These are phyloP conservation scores for Syrrhaptes paradoxus DNA, from an alignment of 2,113 vertebrate species.

Conservation along the genomic window DNA sequence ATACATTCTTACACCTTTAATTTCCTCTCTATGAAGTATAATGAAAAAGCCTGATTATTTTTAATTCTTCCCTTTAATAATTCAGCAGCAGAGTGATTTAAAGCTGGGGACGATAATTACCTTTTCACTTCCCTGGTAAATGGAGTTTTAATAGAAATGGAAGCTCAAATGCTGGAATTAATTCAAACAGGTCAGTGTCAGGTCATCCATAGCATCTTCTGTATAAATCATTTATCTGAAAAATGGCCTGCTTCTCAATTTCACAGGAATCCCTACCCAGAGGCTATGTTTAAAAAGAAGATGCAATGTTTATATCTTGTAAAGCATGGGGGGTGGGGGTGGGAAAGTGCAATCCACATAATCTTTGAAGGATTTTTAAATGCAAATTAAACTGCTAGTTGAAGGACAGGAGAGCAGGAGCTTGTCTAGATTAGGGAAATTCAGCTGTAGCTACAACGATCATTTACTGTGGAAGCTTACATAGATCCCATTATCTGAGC, in stretches of 20 bases:
- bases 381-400: conserved; percentile 1
- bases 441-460: conserved; percentile 27
- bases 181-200: conserved; percentile 60
- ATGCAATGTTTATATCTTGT: conserved; percentile 35
- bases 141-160: conserved; percentile 80
- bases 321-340: background rate
- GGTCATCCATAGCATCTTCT: conserved; percentile 65
- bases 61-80: conserved; percentile 83
- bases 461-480: conserved; percentile 12
- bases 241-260: conserved; percentile 20
- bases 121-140: conserved; percentile 77
- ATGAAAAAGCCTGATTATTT: conserved; percentile 84
- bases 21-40: conserved; percentile 80
- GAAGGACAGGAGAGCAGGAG: conserved; percentile 28
- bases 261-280: conserved; percentile 30
- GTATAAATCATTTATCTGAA: conserved; percentile 64
- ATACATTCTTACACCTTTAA: conserved; percentile 82
- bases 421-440: conserved; percentile 48
- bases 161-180: conserved; percentile 69
- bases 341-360: background rate
- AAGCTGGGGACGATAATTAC: conserved; percentile 77
- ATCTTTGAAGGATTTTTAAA: background rate
- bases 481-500: conserved; percentile 41
- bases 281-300: background rate
- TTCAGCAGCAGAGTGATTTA: conserved; percentile 79